Base-by-base conservation (phyloP, 2,888 invertebrate species). In the Acrocyrtus sp. region DNA sequence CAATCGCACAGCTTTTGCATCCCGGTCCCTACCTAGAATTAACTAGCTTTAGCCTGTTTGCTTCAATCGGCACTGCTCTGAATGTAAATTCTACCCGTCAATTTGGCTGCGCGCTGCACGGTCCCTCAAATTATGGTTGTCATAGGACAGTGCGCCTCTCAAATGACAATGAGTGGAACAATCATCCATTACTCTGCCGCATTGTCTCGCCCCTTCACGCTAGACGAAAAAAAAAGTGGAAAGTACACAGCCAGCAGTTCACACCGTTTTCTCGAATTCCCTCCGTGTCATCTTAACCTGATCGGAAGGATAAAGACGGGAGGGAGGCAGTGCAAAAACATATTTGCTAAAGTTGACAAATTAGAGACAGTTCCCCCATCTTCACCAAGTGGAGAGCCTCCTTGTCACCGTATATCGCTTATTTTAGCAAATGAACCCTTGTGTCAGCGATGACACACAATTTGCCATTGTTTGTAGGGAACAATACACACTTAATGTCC, bases 401-500 rank as follows among this genome's bases (percentile, higher is more conserved):
- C n/a, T n/a, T n/a, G n/a, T n/a, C n/a, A n/a, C n/a, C n/a, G n/a
- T n/a, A n/a, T n/a, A n/a, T n/a, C n/a, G n/a, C n/a, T n/a, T n/a
- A n/a, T n/a, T n/a, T n/a, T n/a, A n/a, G n/a, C n/a, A n/a, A 58
- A 45, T 45, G 58, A 58, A 58, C 58, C 58, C 45, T 58, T 27
- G 47, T 58, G 58, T 47, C 58, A 47, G 12, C 10, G 43, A 45
- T 47, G 57, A 58, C 47, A 58, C 41, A 47, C 58, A 58, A 58
- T 58, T 45, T 58, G 45, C 58, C 58, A 58, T 58, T 58, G 58
- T 58, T 58, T 57, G 45, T 17, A 43, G 26, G n/a, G 47, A 24
- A 27, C 58, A 58, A 47, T 45, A 45, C 12, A 58, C 29, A 34
- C 34, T 34, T 34, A 34, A 34, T 34, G 34, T 34, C 34, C 6